phyloP scores from a whole-genome alignment of 1,140 invertebrate species.

The Macrotrachela quadricornifera region DNA sequence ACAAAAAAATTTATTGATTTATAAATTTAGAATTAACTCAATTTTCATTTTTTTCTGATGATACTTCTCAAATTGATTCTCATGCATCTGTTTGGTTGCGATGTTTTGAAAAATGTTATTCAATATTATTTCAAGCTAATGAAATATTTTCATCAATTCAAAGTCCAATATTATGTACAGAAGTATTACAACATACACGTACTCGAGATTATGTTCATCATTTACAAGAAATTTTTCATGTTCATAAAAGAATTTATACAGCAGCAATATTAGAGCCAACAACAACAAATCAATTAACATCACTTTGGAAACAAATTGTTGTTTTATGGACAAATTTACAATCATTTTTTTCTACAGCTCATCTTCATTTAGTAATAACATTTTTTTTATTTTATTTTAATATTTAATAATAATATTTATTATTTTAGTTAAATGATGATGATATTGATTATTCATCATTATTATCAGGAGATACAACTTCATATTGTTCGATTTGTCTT shows the following conservation, averaged over 20 bases:
- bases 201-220: conserved; percentile 35
- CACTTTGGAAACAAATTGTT: conserved; percentile 23
- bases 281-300: conserved; percentile 15
- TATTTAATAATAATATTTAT: too few species aligned
- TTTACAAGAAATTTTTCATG: conserved; percentile 25
- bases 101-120: conserved; percentile 37
- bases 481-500: too few species aligned
- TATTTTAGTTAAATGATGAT: too few species aligned
- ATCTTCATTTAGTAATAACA: too few species aligned
- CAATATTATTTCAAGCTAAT: conserved; percentile 35
- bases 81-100: conserved; percentile 39
- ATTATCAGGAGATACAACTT: too few species aligned
- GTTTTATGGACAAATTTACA: conserved; percentile 26
- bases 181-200: conserved; percentile 37
- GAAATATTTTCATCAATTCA: conserved; percentile 37
- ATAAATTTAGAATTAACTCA: too few species aligned
- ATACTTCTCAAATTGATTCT: conserved; percentile 14
- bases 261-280: conserved; percentile 21
- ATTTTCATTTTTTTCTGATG: too few species aligned
- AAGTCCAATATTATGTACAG: conserved; percentile 35
- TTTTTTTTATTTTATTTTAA: too few species aligned
- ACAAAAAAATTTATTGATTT: too few species aligned
- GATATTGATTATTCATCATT: too few species aligned
- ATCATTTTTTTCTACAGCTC: too few species aligned
- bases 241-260: conserved; percentile 24